Conservation (phyloP, 2,113 vertebrate genomes). For the Barbus barbus region DNA sequence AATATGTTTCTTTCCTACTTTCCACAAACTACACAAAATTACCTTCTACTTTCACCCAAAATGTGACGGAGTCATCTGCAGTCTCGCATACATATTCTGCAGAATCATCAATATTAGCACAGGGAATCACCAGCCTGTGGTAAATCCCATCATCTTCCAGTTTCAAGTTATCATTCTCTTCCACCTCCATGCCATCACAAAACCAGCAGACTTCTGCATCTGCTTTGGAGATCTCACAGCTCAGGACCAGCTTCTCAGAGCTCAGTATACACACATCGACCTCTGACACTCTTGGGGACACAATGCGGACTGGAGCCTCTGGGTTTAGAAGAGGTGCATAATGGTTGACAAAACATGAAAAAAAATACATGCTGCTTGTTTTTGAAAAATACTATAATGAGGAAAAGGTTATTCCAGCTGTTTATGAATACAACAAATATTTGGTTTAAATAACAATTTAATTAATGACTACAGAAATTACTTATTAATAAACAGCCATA, state of each 20-base stretch:
- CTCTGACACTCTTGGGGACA: slow-evolving; percentile 73
- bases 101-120: slow-evolving; percentile 63
- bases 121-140: slow-evolving; percentile 76
- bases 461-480: no score
- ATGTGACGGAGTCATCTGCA: slow-evolving; percentile 81
- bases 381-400: background rate
- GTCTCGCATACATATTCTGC: slow-evolving; percentile 87
- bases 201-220: slow-evolving; percentile 79
- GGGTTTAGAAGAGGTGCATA: background rate
- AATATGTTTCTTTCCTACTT: no score
- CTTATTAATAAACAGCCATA: no score
- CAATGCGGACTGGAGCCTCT: slow-evolving; percentile 81
- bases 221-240: slow-evolving; percentile 79
- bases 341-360: background rate
- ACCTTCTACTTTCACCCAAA: slow-evolving; percentile 84
- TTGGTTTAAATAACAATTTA: background rate
- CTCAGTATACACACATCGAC: slow-evolving; percentile 64
- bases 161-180: slow-evolving; percentile 65
- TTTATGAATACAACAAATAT: background rate
- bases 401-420: background rate
- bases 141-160: slow-evolving; percentile 75
- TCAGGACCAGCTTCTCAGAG: slow-evolving; percentile 79
- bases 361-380: background rate
- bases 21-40: background rate
- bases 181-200: slow-evolving; percentile 81